Percentiles rank a stretch among this genome's conserved stretches.
Evolutionary conservation across 2,113 vertebrate genomes (phyloP).

Genomic region (Pica pica): DNA sequence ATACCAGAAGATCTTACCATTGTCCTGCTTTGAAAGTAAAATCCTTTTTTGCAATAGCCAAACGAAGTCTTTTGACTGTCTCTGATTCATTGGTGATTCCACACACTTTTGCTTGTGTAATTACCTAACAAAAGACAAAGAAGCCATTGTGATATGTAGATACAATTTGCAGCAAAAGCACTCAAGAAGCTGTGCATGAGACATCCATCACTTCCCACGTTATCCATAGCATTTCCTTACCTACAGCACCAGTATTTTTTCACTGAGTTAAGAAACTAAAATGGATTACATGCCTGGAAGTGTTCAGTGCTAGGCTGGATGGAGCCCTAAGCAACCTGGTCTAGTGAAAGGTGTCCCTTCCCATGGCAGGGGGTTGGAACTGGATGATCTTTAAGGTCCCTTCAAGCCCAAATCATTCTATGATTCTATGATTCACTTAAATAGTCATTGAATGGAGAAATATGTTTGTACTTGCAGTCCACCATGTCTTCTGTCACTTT

Average conservation of each 20-base stretch:
- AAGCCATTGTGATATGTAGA: not conserved
- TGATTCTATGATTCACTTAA: not conserved
- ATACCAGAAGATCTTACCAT: conserved; percentile 77
- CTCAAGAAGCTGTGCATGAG: not conserved
- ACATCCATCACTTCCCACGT: not conserved
- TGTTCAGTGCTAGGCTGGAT: not conserved
- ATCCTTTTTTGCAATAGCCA: conserved; percentile 77
- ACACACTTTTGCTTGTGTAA: conserved; percentile 84
- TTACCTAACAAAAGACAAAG: conserved; percentile 63
- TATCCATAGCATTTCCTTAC: not conserved
- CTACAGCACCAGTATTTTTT: not conserved
- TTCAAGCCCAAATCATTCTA: not conserved
- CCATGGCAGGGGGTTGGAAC: not conserved
- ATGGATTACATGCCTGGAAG: not conserved
- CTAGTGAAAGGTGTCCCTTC: not conserved
- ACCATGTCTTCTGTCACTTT: not conserved
- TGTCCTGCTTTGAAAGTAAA: conserved; percentile 93
- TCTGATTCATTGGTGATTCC: conserved; percentile 78
- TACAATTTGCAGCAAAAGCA: not conserved
- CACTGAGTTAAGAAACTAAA: not conserved
- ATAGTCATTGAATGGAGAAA: not conserved
- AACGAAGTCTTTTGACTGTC: conserved; percentile 80
- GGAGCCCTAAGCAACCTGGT: not conserved
- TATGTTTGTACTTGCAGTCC: not conserved
- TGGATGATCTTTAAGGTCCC: not conserved